Base-by-base conservation (phyloP, 2,113 vertebrate genomes). In the Uropsilus gracilis region DNA sequence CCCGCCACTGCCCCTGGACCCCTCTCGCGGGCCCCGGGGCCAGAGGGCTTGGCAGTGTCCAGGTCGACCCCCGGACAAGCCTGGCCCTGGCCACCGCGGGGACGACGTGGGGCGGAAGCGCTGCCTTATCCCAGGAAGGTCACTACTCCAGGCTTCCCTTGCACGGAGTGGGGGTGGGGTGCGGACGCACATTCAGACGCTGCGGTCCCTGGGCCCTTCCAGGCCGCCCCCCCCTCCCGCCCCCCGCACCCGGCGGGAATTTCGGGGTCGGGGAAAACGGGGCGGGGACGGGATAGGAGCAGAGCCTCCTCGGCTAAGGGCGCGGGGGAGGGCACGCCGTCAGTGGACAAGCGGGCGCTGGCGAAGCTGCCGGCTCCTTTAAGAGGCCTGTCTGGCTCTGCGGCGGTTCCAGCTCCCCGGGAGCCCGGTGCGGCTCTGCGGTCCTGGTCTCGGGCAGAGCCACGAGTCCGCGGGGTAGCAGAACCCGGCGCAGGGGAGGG, bases 361-460 rank as follows among this genome's bases (percentile, higher is more conserved):
- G 68, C 57, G 39, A 53, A 78, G 66, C 48, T 11, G 73, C 69
- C 5, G 69, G 91, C 13, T 53, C 95, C 96, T 97, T 97, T 96
- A 97, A 97, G 96, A 89, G 94, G 94, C 89, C 17, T 86, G 73
- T 80, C 90, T 8, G 59, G 69, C 89, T 90, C 89, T 94, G 97
- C 96, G 44, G 85, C 85, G 68, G 59, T 48, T 32, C n/a, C 53
- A n/a, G 86, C 91, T 64, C 55, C 55, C 46, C 13, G 1, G 14
- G 71, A 5, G 42, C 46, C 69, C 18, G 53, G 30, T 30, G 90
- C 94, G 28, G 92, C 75, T 86, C 80, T 94, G 92, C 89, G 61
- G 95, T 37, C 77, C 30, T 0, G 0, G 68, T 69, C 39, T 59
- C 24, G 1, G 1, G 80, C 64, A 28, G 26, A 72, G 32, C 34